Base-by-base conservation (phyloP, 2,113 vertebrate genomes). In the Oryzias celebensis region DNA sequence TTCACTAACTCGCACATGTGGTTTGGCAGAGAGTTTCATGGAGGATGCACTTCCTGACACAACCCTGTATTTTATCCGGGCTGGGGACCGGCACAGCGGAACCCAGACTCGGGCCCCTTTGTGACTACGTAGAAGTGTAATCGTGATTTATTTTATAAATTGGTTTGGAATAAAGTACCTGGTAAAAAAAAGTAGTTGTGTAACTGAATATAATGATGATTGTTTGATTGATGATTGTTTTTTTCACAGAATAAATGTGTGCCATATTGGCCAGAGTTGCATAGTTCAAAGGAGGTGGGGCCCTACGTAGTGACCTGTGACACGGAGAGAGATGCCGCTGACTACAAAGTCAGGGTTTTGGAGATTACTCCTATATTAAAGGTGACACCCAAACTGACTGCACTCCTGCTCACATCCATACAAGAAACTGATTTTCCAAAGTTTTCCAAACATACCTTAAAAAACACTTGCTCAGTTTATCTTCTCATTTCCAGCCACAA, bases 241-340 rank as follows among this genome's bases (percentile, higher is more conserved):
- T 31, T 5, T 24, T 65, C 2, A 3, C 75, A 99, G 97, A 98
- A 94, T 82, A 99, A 99, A 63, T 99, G 97, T 44, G 94, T 97
- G 22, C 94, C 94, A 0, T 99, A 99, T 84, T 99, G 97, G 97
- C 96, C 96, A 0, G 93, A 94, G 0, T 2, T 49, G 42, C 76
- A 91, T 4, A 57, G n/a, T 20, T 82, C 60, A 0, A 93, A 91
- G 5, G 88, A 91, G 15, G 85, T 90, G 0, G 95, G 95, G 0
- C 66, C 26, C 1, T 98, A 93, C 26, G 20, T 92, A 0, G 94
- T 98, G 75, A 86, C 84, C 65, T 83, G 71, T 1, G 0, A 62
- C 0, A 58, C 67, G 3, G 95, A 97, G 74, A 92, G 85, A 0
- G 92, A 95, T 0, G 90, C 94, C 0, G 0, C 86, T 0, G 96